Evolutionary conservation across 2,113 vertebrate species (phyloP), one percentile per base, ranked within the genome.

Genomic region (Misgurnus mizolepis): DNA sequence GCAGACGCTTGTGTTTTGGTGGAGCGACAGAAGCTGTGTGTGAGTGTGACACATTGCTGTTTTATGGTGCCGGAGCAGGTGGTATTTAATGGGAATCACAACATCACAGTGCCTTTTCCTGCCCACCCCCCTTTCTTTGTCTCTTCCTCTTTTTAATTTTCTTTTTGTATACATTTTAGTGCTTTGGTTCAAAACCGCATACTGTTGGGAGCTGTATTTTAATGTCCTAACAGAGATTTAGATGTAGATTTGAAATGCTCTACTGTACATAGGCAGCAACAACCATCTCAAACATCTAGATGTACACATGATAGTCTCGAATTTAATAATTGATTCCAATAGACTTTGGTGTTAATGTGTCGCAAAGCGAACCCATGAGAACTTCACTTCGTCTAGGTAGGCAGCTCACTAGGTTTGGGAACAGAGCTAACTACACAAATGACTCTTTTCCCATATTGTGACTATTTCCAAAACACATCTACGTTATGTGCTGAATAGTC

Each of bases 61-160:
- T 72, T 86, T 86, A 85, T 82, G 66, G 81, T 73, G 78, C 84
- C 43, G 68, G 77, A 85, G 82, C 85, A 88, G 84, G 84, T 86
- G 85, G 84, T 70, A 65, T 85, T 86, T 88, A 86, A 88, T 85
- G 83, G 81, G 71, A 80, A 76, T 83, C 84, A 82, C 73, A 83
- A 81, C 77, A 85, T 83, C 75, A 60, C 27, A 68, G 72, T 50
- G 11, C 71, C 43, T 67, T 64, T 15, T 69, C 43, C 56, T 61
- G 27, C 61, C 7, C 39, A 15, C 40, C 17, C 56, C 22, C 40
- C 58, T 60, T n/a, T 22, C n/a, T 43, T 18, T 41, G 49, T 61
- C 4, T 67, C 11, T 80, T 22, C 6, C 41, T 49, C 60, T 58
- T 10, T 66, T 41, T 50, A 53, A 40, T 74, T 68, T 41, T 76